Percentiles rank a stretch among this genome's conserved stretches.
Conservation (phyloP, 2,113 vertebrate species). For the Alligator mississippiensis region DNA sequence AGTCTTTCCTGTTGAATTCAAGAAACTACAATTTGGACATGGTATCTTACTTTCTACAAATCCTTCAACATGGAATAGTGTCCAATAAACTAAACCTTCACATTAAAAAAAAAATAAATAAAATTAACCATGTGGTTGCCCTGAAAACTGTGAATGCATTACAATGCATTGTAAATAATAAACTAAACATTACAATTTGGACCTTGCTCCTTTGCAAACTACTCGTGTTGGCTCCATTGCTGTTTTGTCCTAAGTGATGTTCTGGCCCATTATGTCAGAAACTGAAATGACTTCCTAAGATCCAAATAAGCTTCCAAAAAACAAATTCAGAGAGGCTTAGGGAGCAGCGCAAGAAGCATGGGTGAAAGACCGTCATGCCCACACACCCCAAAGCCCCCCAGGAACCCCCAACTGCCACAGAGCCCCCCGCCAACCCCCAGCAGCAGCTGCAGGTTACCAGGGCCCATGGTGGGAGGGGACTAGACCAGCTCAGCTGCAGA, state of each 20-base stretch:
- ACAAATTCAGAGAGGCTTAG: too few relatives aligned
- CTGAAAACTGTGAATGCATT: too few relatives aligned
- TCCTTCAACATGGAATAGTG: background rate
- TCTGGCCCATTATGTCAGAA: background rate
- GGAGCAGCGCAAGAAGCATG: too few relatives aligned
- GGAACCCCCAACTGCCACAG: too few relatives aligned
- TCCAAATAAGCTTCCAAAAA: background rate
- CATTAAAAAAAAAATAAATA: background rate
- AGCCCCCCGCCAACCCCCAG: too few relatives aligned
- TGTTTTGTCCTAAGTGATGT: background rate
- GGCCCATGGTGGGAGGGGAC: too few relatives aligned
- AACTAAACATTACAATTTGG: background rate
- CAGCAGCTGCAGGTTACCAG: too few relatives aligned
- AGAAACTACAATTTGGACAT: fast-evolving
- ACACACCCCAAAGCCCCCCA: too few relatives aligned
- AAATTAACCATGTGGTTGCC: too few relatives aligned
- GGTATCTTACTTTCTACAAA: background rate
- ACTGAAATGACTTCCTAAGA: background rate
- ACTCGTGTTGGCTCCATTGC: background rate
- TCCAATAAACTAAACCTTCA: background rate
- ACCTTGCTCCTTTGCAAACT: too few relatives aligned
- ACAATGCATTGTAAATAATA: background rate
- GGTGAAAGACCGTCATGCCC: too few relatives aligned
- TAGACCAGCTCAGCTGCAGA: too few relatives aligned
- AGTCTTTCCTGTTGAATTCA: background rate